Evolutionary conservation across 1,140 invertebrate species (phyloP).

Genomic region (Lordiphosa collinella): DNA sequence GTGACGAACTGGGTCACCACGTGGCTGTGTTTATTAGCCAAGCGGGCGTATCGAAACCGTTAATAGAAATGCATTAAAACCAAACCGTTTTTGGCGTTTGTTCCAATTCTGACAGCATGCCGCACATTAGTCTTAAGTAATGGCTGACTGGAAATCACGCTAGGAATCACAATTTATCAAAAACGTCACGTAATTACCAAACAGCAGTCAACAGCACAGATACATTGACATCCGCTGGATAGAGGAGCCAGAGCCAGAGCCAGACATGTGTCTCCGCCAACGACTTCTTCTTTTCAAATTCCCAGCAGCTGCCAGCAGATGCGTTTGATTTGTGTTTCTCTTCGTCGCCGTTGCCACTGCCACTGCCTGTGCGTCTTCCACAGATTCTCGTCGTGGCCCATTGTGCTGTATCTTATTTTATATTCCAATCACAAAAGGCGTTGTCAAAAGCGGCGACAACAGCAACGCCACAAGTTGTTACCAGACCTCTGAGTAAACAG

Average conservation of each 20-base stretch:
- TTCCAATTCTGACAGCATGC: constrained; percentile 72
- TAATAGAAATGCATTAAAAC: constrained; percentile 75
- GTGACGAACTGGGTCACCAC: constrained; percentile 70
- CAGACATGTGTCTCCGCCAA: constrained; percentile 23
- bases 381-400: constrained; percentile 46
- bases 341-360: constrained; percentile 11
- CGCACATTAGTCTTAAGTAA: constrained; percentile 68
- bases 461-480: constrained; percentile 61
- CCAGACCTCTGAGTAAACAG: constrained; percentile 44
- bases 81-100: constrained; percentile 55
- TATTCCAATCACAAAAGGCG: constrained; percentile 76
- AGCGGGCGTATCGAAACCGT: constrained; percentile 37
- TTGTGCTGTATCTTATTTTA: constrained; percentile 59
- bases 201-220: constrained; percentile 25
- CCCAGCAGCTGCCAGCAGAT: constrained; percentile 64
- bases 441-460: constrained; percentile 72
- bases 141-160: constrained; percentile 64
- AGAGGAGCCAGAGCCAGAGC: constrained; percentile 15
- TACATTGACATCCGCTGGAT: constrained; percentile 12
- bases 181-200: constrained; percentile 75
- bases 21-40: constrained; percentile 37
- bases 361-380: constrained; percentile 33
- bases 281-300: constrained; percentile 67
- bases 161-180: constrained; percentile 71
- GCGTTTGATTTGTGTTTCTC: constrained; percentile 66